phyloP scores from a whole-genome alignment of 2,113 vertebrate genomes.

The Lepisosteus osseus region DNA sequence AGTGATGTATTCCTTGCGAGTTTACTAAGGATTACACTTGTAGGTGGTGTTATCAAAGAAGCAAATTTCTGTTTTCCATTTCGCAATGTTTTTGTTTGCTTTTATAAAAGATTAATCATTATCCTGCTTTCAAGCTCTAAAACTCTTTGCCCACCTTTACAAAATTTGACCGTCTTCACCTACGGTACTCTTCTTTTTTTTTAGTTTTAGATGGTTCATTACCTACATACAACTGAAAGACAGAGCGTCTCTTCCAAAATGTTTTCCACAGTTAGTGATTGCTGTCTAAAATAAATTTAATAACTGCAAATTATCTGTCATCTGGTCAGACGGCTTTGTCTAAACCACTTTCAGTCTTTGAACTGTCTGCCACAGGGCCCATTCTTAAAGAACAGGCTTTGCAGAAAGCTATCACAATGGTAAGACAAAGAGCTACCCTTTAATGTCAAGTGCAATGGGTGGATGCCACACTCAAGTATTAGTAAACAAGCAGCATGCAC shows the following conservation, averaged over 20 bases:
- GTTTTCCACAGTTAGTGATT: conserved; percentile 8
- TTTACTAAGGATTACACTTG: too few species aligned
- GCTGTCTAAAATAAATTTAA: conserved; percentile 27
- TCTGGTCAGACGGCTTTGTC: conserved; percentile 26
- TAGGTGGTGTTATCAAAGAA: too few species aligned
- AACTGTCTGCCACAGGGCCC: conserved; percentile 25
- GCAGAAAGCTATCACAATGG: conserved; percentile 28
- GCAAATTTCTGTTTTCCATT: too few species aligned
- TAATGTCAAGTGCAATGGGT: conserved; percentile 25
- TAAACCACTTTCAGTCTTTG: conserved; percentile 23
- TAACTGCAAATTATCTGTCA: conserved; percentile 29
- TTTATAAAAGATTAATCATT: too few species aligned
- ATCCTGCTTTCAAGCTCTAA: too few species aligned
- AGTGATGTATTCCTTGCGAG: too few species aligned
- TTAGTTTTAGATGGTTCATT: too few species aligned
- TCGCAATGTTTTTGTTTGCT: too few species aligned
- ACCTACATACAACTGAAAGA: too few species aligned
- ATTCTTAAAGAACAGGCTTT: conserved; percentile 33
- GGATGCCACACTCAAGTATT: conserved; percentile 33
- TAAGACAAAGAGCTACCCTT: conserved; percentile 30
- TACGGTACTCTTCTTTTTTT: too few species aligned
- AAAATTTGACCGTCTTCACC: too few species aligned
- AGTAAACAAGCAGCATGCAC: conserved; percentile 29
- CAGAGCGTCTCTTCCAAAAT: neutral
- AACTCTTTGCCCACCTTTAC: too few species aligned